Percentiles rank a stretch among this genome's conserved stretches.
These are phyloP conservation scores for Dysmachus trigonus DNA, from an alignment of 2,888 invertebrate species.

Conservation along the genomic window DNA sequence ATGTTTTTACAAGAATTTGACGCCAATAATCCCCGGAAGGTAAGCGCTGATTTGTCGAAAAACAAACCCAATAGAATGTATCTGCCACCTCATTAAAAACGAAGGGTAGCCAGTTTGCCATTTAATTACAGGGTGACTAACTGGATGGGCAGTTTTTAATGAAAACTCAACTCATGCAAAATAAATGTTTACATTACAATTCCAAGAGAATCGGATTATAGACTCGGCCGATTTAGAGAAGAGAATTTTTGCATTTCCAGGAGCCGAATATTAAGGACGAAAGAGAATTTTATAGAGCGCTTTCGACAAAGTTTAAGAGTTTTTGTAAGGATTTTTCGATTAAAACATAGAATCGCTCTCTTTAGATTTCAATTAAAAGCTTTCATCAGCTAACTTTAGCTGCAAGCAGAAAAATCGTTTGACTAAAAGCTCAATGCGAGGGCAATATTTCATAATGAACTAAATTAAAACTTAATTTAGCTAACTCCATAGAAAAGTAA, in stretches of 20 bases:
- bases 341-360: neutral
- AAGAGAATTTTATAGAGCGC: neutral
- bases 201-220: neutral
- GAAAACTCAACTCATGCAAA: conserved; percentile 6
- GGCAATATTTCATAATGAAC: neutral
- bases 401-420: neutral
- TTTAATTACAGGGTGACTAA: neutral
- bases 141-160: neutral
- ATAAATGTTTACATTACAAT: conserved; percentile 1
- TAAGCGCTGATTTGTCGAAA: neutral
- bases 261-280: neutral
- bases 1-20: neutral
- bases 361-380: neutral
- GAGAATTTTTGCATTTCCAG: neutral
- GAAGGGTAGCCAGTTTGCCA: neutral
- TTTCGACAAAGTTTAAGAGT: neutral
- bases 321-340: neutral
- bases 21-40: neutral
- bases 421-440: neutral
- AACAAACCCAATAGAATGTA: neutral
- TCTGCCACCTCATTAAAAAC: neutral
- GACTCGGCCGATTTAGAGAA: neutral
- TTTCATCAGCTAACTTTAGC: neutral
- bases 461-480: neutral
- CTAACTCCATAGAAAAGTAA: too few species aligned